Evolutionary conservation across 1,140 invertebrate genomes (phyloP), one percentile per base, ranked within the genome.

Genomic region (Tetramorium simillimum): DNA sequence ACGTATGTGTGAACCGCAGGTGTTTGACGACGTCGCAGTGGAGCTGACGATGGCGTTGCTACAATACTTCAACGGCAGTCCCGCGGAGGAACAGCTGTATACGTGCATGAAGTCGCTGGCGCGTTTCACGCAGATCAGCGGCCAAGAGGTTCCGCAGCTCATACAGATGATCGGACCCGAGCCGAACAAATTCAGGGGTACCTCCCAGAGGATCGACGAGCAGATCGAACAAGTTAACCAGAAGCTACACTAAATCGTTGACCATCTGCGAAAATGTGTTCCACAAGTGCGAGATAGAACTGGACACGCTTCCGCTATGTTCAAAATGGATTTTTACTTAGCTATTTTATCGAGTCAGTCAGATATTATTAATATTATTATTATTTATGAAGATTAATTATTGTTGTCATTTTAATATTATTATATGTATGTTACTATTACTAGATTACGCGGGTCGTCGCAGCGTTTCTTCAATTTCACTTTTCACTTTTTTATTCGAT

Each of bases 81-180:
- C 98, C 4, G 95, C 96, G 1, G 98, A 99, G 95, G 97, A 98
- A 91, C 96, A 98, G 75, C 95, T 98, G 72, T 98, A 96, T 95
- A 96, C 98, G 62, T 97, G 97, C 63, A 96, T 98, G 95, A 98
- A 97, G 89, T 97, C 98, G 0, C 95, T 99, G 81, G 96, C 96
- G 14, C 96, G 97, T 91, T 98, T 98, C 91, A 97, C 97, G 77
- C 97, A 97, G 90, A 97, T 98, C 92, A 97, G 97, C 56, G 95
- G 96, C 49, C 97, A 97, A 85, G 98, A 98, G 94, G 98, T 99
- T 40, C 98, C 98, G 0, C 98, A 98, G 92, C 96, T 99, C 21
- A 97, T 99, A 72, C 98, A 98, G 92, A 98, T 99, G 97, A 98
- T 99, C 91, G 98, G 98, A n/a, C 98, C 98, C 3, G 97, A 98